These are phyloP conservation scores for Leptatherina wallacei DNA, from an alignment of 2,797 vertebrate genomes.

Conservation along the genomic window DNA sequence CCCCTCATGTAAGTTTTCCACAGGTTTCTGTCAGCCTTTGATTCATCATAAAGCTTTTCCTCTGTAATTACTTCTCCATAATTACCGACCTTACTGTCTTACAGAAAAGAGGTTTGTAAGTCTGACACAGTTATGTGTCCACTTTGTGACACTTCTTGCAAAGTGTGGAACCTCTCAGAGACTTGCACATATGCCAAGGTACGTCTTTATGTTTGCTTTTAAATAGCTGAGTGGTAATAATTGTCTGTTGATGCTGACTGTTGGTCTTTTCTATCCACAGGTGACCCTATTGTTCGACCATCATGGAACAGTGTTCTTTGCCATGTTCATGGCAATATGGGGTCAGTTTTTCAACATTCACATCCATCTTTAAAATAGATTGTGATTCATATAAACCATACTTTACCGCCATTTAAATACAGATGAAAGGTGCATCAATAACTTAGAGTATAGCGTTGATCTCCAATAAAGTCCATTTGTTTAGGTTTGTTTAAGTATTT, in stretches of 20 bases:
- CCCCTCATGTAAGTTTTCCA: constrained; percentile 88
- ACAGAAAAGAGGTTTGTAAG: constrained; percentile 91
- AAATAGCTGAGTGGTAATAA: not conserved
- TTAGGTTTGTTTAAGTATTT: constrained; percentile 9
- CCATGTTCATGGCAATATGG: constrained; percentile 96
- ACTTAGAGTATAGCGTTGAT: not conserved
- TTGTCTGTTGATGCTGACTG: constrained; percentile 14
- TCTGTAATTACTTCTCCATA: not conserved
- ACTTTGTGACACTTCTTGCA: constrained; percentile 88
- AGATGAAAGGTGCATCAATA: not conserved
- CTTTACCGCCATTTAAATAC: not conserved
- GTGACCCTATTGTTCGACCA: constrained; percentile 94
- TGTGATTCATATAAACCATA: not conserved
- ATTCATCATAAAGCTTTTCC: not conserved
- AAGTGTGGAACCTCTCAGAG: constrained; percentile 89
- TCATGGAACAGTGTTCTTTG: constrained; percentile 90
- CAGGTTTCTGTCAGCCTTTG: not conserved
- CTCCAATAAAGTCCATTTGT: constrained; percentile 6
- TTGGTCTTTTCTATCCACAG: constrained; percentile 71
- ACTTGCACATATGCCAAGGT: constrained; percentile 94
- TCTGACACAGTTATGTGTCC: constrained; percentile 90
- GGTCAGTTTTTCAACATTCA: constrained; percentile 83
- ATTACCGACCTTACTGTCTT: constrained; percentile 36
- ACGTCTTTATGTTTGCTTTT: constrained; percentile 7
- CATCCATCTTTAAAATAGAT: constrained; percentile 5